Evolutionary conservation across 2,113 vertebrate genomes (phyloP).

Genomic region (Anolis sagrei): DNA sequence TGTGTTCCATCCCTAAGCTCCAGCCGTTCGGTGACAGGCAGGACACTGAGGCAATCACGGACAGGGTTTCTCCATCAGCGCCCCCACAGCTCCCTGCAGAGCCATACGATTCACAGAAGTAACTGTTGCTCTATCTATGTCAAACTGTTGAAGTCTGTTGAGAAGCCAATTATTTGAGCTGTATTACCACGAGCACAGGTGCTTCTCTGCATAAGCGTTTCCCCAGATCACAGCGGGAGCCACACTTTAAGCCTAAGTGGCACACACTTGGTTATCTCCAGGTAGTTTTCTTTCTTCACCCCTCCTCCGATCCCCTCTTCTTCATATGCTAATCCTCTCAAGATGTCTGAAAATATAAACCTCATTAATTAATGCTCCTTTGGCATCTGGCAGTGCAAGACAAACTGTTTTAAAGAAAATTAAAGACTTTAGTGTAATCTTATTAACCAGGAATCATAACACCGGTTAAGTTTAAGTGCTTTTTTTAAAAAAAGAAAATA

Average conservation of each 20-base stretch:
- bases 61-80: no score
- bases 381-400: conserved; percentile 38
- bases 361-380: conserved; percentile 59
- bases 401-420: conserved; percentile 43
- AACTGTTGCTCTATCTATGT: conserved; percentile 33
- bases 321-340: conserved; percentile 59
- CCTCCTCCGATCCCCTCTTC: neutral
- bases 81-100: neutral
- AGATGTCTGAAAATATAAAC: conserved; percentile 54
- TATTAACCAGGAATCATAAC: conserved; percentile 39
- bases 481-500: neutral
- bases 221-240: conserved; percentile 54
- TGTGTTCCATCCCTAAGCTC: neutral
- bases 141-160: conserved; percentile 39
- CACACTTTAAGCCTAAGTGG: conserved; percentile 54
- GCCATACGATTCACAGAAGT: neutral
- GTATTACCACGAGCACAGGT: conserved; percentile 38
- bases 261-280: conserved; percentile 46
- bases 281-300: neutral
- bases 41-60: neutral
- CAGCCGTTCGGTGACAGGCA: neutral
- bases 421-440: conserved; percentile 29
- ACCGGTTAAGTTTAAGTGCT: conserved; percentile 3
- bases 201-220: conserved; percentile 49
- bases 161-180: conserved; percentile 51